These are phyloP conservation scores for Spheniscus humboldti DNA, from an alignment of 2,797 vertebrate genomes.

Conservation along the genomic window DNA sequence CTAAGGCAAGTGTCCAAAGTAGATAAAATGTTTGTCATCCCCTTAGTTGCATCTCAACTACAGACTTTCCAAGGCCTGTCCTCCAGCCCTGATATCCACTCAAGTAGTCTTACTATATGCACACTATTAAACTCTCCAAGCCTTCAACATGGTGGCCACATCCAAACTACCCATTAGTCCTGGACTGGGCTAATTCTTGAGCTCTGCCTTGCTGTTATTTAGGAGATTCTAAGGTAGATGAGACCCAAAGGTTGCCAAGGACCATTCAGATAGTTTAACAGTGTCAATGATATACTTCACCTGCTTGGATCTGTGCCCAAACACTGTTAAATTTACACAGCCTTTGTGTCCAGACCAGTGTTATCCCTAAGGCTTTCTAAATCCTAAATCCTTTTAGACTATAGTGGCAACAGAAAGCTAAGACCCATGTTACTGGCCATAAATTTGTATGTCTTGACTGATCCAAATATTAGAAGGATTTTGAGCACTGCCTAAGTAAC, in stretches of 20 bases:
- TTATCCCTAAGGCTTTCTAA: neutral
- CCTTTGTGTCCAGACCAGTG: neutral
- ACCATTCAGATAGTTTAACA: neutral
- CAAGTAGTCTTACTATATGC: neutral
- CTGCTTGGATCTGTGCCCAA: neutral
- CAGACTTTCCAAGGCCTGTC: neutral
- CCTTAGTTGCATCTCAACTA: neutral
- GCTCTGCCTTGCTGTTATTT: neutral
- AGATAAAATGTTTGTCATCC: neutral
- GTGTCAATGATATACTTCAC: neutral
- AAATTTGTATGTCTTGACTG: neutral
- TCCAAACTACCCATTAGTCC: neutral
- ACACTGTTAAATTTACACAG: neutral
- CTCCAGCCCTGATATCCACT: neutral
- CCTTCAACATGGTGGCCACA: neutral
- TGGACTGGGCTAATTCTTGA: neutral
- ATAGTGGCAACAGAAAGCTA: neutral
- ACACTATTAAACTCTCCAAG: neutral
- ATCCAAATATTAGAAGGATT: neutral
- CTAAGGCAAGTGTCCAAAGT: accelerated
- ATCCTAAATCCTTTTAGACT: neutral
- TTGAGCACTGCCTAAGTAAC: neutral
- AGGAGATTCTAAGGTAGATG: neutral
- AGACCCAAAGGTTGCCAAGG: neutral
- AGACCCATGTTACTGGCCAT: neutral